Evolutionary conservation across 2,113 vertebrate species (phyloP).

Genomic region (Carettochelys insculpta): DNA sequence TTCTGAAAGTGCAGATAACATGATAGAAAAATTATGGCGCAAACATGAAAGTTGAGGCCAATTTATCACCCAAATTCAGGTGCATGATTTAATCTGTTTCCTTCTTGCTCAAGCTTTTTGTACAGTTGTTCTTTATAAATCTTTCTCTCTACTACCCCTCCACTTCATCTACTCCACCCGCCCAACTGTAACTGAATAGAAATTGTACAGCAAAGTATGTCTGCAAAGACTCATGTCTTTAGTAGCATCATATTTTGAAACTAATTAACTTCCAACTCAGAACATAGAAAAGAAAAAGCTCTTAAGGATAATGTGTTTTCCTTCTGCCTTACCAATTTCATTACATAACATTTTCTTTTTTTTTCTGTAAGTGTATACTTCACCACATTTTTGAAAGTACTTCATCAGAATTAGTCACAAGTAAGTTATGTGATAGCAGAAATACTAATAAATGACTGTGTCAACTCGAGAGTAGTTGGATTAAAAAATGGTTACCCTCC

Average conservation of each 20-base stretch:
- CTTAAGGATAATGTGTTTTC: conserved; percentile 32
- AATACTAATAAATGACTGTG: conserved; percentile 59
- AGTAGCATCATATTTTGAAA: conserved; percentile 59
- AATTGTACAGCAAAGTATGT: conserved; percentile 17
- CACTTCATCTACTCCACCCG: background rate
- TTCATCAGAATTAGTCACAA: conserved; percentile 68
- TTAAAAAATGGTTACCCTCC: conserved; percentile 48
- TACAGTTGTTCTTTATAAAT: conserved; percentile 9
- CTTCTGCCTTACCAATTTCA: conserved; percentile 41
- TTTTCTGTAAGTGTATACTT: conserved; percentile 39
- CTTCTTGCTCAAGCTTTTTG: background rate
- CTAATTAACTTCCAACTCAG: conserved; percentile 61
- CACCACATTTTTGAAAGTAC: background rate
- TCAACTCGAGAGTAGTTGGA: conserved; percentile 39
- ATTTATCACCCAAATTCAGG: conserved; percentile 50
- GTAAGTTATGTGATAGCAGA: conserved; percentile 44
- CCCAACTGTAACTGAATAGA: conserved; percentile 17
- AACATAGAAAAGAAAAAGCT: conserved; percentile 46
- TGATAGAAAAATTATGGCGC: conserved; percentile 47
- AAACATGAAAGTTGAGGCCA: conserved; percentile 30
- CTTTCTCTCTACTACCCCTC: background rate
- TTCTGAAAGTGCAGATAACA: conserved; percentile 31
- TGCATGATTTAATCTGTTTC: conserved; percentile 47
- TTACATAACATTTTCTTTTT: conserved; percentile 40
- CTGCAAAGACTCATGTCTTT: conserved; percentile 28